Conservation (phyloP, 2,113 vertebrate species). For the Sceloporus tristichus region DNA sequence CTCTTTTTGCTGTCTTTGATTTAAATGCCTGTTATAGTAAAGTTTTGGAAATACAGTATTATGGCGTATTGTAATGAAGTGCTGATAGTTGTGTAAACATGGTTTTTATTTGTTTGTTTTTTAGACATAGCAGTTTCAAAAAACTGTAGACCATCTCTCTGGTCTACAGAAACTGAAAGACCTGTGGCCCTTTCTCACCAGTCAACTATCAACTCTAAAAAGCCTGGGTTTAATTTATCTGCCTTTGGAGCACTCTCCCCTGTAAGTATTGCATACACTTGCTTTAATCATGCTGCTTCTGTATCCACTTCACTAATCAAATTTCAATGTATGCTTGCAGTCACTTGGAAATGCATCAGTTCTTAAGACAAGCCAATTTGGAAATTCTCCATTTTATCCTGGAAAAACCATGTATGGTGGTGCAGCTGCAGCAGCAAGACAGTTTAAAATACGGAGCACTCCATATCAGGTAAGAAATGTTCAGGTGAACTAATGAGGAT, state of each 20-base stretch:
- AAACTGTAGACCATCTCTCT: constrained; percentile 87
- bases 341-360: constrained; percentile 88
- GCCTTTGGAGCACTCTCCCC: constrained; percentile 92
- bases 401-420: constrained; percentile 97
- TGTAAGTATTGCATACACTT: constrained; percentile 80
- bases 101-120: background rate
- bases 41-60: background rate
- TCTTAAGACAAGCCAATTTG: constrained; percentile 91
- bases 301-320: constrained; percentile 53
- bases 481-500: background rate
- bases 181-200: constrained; percentile 85
- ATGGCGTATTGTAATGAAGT: background rate
- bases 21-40: background rate
- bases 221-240: constrained; percentile 94
- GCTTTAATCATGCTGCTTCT: constrained; percentile 46
- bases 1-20: constrained; percentile 6
- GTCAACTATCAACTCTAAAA: constrained; percentile 87
- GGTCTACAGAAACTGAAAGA: constrained; percentile 92
- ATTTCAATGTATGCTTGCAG: constrained; percentile 65
- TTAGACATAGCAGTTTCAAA: constrained; percentile 92
- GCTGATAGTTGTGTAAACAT: background rate
- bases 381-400: constrained; percentile 96
- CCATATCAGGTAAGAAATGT: constrained; percentile 87
- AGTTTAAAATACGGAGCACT: constrained; percentile 78
- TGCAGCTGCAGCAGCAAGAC: constrained; percentile 86